phyloP scores from a whole-genome alignment of 2,797 vertebrate genomes.

The Rhinogobio ventralis region DNA sequence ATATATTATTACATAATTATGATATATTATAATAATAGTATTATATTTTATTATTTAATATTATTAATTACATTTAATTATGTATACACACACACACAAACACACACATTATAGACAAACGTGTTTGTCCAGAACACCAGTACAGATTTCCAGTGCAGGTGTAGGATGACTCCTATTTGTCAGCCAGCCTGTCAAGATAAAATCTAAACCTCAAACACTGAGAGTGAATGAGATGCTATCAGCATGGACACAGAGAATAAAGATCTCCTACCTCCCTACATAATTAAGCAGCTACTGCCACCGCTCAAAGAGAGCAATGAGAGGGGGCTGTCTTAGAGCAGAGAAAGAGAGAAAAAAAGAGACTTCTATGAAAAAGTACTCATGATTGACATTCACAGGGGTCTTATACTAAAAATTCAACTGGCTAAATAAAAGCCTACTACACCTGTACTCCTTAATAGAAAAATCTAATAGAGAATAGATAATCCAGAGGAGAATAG shows the following conservation, averaged over 20 bases:
- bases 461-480: slow-evolving; percentile 21
- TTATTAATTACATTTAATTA: too few species aligned
- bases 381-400: slow-evolving; percentile 40
- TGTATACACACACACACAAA: too few species aligned
- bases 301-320: slow-evolving; percentile 63
- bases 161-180: slow-evolving; percentile 49
- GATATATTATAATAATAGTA: too few species aligned
- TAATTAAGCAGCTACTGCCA: slow-evolving; percentile 76
- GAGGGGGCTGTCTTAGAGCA: slow-evolving; percentile 74
- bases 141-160: slow-evolving; percentile 30
- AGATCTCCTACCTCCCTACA: slow-evolving; percentile 68
- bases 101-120: slow-evolving; percentile 27
- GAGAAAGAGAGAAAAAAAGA: slow-evolving; percentile 49
- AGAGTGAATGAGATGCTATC: slow-evolving; percentile 58
- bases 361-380: slow-evolving; percentile 53
- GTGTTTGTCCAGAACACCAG: slow-evolving; percentile 33
- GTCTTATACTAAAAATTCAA: slow-evolving; percentile 31
- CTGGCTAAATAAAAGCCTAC: slow-evolving; percentile 36
- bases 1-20: too few species aligned
- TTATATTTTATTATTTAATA: too few species aligned
- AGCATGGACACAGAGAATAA: slow-evolving; percentile 64
- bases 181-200: slow-evolving; percentile 46
- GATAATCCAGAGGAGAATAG: slow-evolving; percentile 26
- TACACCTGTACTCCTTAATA: slow-evolving; percentile 18
- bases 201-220: slow-evolving; percentile 52